A percentile compares a stretch with the other conserved stretches of the same genome.
Conservation (phyloP, 1,140 invertebrate species). For the Leptinotarsa undecemlineata region DNA sequence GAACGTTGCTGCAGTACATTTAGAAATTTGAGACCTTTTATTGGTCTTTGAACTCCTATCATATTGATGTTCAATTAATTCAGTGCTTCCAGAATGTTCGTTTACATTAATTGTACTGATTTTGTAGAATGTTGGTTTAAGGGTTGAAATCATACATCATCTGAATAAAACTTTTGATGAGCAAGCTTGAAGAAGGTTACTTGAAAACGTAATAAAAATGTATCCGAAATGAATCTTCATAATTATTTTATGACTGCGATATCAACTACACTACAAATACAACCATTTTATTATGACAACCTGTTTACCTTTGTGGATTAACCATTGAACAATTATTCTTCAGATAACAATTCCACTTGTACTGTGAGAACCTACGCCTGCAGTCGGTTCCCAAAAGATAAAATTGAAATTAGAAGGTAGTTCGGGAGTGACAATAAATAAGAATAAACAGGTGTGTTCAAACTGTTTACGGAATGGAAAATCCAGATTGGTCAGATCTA, state of each 20-base stretch:
- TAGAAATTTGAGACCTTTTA: too few relatives aligned
- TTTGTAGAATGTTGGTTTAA: too few relatives aligned
- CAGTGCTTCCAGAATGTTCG: too few relatives aligned
- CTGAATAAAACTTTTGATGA: too few relatives aligned
- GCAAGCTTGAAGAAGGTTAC: too few relatives aligned
- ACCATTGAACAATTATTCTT: slow-evolving; percentile 7
- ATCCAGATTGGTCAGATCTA: neutral
- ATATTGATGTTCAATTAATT: too few relatives aligned
- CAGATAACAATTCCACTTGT: slow-evolving; percentile 8
- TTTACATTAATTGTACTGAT: too few relatives aligned
- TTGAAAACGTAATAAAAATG: too few relatives aligned
- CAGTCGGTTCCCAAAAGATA: slow-evolving; percentile 7
- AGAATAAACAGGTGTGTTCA: neutral
- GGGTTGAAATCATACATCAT: too few relatives aligned
- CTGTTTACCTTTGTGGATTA: slow-evolving; percentile 7
- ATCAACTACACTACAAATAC: slow-evolving; percentile 3
- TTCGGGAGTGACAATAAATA: too few relatives aligned
- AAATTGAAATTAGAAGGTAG: neutral
- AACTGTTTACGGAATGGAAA: neutral
- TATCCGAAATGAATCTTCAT: neutral
- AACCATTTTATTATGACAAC: neutral
- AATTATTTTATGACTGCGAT: neutral
- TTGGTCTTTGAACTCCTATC: too few relatives aligned
- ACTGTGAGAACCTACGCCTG: slow-evolving; percentile 5
- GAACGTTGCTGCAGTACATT: too few relatives aligned